Evolutionary conservation across 2,113 vertebrate species (phyloP).

Genomic region (Mesocricetus auratus): DNA sequence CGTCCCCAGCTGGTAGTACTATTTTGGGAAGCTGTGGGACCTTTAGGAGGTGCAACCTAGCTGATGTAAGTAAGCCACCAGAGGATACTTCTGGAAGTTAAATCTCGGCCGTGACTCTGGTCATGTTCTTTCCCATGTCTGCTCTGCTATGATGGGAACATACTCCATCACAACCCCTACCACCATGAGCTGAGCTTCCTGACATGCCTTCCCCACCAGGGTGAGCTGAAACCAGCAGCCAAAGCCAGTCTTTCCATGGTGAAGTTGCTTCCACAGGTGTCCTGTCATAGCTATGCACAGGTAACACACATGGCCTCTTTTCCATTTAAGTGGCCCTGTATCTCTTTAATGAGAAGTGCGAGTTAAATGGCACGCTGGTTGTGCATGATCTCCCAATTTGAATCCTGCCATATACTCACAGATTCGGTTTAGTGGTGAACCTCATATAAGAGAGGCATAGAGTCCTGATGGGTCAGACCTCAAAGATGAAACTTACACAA

Average conservation of each 20-base stretch:
- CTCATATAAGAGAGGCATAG: neutral
- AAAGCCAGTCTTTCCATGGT: neutral
- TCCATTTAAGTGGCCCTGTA: neutral
- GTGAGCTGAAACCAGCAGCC: neutral
- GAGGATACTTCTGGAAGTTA: neutral
- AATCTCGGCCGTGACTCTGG: neutral
- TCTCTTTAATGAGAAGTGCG: constrained; percentile 3
- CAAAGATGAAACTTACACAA: neutral
- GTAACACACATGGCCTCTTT: neutral
- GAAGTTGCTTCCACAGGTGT: neutral
- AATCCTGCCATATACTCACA: neutral
- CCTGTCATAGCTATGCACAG: neutral
- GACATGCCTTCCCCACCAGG: neutral
- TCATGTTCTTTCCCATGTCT: neutral
- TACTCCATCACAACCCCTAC: neutral
- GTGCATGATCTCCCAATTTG: neutral
- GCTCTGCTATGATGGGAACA: neutral
- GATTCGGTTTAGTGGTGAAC: neutral
- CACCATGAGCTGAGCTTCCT: neutral
- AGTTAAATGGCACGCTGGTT: neutral
- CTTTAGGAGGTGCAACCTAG: neutral
- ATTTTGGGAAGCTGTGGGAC: neutral
- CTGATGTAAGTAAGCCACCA: neutral
- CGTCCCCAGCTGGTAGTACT: neutral
- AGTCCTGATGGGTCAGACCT: neutral